Conservation (phyloP, 2,113 vertebrate genomes). For the Xiphophorus couchianus region DNA sequence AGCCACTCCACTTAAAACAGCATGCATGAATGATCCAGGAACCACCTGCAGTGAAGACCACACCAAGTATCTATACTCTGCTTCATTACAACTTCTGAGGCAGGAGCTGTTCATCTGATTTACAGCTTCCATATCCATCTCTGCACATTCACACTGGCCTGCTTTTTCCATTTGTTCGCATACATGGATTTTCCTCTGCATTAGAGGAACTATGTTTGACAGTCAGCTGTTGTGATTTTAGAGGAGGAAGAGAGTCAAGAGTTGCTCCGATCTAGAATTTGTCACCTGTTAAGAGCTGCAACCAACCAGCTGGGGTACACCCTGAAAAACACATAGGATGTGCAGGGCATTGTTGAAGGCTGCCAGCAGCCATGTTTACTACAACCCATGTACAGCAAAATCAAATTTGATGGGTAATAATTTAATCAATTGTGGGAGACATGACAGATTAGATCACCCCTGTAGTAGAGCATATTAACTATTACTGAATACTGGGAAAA, state of each 20-base stretch:
- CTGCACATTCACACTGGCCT: slow-evolving; percentile 45
- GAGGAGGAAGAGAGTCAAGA: slow-evolving; percentile 15
- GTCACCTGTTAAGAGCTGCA: slow-evolving; percentile 29
- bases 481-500: slow-evolving; percentile 16
- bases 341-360: slow-evolving; percentile 22
- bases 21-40: slow-evolving; percentile 10
- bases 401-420: slow-evolving; percentile 33
- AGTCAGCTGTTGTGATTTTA: slow-evolving; percentile 64
- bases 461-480: slow-evolving; percentile 38
- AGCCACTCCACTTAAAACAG: slow-evolving; percentile 14
- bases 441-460: slow-evolving; percentile 60
- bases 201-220: slow-evolving; percentile 67
- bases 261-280: slow-evolving; percentile 20
- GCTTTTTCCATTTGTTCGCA: slow-evolving; percentile 13
- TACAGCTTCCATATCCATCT: slow-evolving; percentile 50
- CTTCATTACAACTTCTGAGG: slow-evolving; percentile 31
- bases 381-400: slow-evolving; percentile 30
- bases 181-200: slow-evolving; percentile 45
- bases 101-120: slow-evolving; percentile 22
- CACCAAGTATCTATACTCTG: slow-evolving; percentile 31
- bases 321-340: slow-evolving; percentile 26
- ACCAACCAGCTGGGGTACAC: slow-evolving; percentile 7
- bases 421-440: slow-evolving; percentile 33
- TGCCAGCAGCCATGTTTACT: slow-evolving; percentile 50
- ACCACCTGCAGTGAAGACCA: slow-evolving; percentile 36